Evolutionary conservation across 2,797 vertebrate species (phyloP).

Genomic region (Cyclura pinguis): DNA sequence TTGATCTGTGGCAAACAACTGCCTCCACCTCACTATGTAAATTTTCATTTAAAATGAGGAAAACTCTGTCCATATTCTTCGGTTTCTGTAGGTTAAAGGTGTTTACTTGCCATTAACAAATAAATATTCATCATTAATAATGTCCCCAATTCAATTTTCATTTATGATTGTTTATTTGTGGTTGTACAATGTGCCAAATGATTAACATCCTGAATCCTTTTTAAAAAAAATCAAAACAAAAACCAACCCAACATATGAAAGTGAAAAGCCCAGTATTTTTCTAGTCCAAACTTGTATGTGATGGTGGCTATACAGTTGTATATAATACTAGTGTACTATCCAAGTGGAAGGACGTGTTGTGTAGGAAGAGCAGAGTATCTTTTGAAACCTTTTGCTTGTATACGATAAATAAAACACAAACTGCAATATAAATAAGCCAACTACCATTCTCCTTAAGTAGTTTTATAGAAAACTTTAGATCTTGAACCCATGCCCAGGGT

Average conservation of each 20-base stretch:
- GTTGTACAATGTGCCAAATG: constrained; percentile 38
- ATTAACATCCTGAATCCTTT: constrained; percentile 24
- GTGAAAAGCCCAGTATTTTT: constrained; percentile 47
- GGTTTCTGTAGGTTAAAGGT: constrained; percentile 25
- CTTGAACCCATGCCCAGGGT: background rate
- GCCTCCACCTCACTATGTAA: constrained; percentile 28
- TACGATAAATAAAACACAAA: constrained; percentile 54
- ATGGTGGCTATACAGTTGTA: constrained; percentile 18
- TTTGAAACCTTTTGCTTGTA: constrained; percentile 40
- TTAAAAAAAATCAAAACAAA: constrained; percentile 5
- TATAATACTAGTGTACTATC: constrained; percentile 27
- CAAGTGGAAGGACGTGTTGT: constrained; percentile 42
- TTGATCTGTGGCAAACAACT: constrained; percentile 33
- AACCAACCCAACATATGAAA: background rate
- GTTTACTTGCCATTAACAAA: constrained; percentile 45
- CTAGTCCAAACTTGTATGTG: constrained; percentile 23
- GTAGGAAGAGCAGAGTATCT: constrained; percentile 34
- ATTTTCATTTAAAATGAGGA: constrained; percentile 39
- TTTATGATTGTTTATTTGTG: constrained; percentile 45
- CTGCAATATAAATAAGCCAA: constrained; percentile 32
- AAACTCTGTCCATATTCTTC: constrained; percentile 21
- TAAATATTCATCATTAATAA: constrained; percentile 51
- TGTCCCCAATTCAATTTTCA: constrained; percentile 21
- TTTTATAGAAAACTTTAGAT: constrained; percentile 4
- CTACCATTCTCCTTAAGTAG: background rate